Percentiles rank a stretch among this genome's conserved stretches.
These are phyloP conservation scores for Xanthia icteritia DNA, from an alignment of 2,888 invertebrate species.

Conservation along the genomic window DNA sequence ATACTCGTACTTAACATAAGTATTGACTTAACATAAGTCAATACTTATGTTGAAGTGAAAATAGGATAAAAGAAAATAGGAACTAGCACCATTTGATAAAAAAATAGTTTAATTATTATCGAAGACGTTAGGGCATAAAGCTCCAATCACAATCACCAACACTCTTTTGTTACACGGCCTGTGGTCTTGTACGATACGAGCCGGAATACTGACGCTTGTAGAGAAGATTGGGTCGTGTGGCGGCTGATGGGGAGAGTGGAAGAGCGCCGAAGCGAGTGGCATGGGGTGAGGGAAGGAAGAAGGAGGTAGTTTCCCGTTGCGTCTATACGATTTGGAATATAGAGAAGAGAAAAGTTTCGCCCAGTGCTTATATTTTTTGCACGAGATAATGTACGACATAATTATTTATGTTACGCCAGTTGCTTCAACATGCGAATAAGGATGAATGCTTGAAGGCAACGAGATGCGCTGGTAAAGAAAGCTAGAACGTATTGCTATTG, in stretches of 20 bases:
- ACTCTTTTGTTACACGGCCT: neutral
- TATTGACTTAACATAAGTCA: too few species aligned
- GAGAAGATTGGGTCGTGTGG: neutral
- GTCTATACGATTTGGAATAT: neutral
- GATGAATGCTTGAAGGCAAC: neutral
- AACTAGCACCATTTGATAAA: neutral
- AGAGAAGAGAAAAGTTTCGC: neutral
- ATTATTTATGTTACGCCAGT: neutral
- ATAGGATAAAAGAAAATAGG: neutral
- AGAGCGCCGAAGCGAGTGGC: neutral
- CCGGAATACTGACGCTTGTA: neutral
- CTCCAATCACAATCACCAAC: neutral
- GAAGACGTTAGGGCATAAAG: neutral
- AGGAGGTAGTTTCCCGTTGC: neutral
- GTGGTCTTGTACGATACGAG: neutral
- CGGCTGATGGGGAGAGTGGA: neutral
- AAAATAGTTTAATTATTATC: neutral
- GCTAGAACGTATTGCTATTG: too few species aligned
- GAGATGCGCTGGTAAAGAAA: neutral
- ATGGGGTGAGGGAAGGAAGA: neutral
- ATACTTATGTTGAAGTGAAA: neutral
- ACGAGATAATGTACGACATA: too few species aligned
- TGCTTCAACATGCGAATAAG: neutral
- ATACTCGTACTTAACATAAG: too few species aligned
- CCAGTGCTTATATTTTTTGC: neutral